Evolutionary conservation across 2,888 invertebrate species (phyloP), one percentile per base, ranked within the genome.

Genomic region (Xiphydria camelus): DNA sequence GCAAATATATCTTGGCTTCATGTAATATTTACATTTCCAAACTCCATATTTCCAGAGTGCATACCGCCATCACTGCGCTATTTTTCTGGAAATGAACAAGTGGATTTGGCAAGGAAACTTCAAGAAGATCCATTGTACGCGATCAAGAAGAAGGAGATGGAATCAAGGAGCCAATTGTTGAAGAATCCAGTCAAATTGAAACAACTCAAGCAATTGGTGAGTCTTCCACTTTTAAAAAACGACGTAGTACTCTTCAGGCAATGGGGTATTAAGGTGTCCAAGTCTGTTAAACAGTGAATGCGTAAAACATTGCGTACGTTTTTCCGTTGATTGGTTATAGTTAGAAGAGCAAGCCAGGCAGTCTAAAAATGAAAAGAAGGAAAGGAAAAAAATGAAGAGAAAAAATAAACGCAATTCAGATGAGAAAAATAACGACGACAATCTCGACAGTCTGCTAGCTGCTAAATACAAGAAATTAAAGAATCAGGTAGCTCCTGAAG

Each of bases 111-210:
- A 33, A 83, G 93, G 14, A 96, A 96, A 77, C 81, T 94, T 51
- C 84, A 94, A 69, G 96, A 97, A 75, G 97, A 97, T 79, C 97
- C 97, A 0, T 76, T 97, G 25, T 86, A 92, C 68, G 82, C 89
- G 2, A 95, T 97, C 4, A 91, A 89, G 63, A 90, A 93, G 67
- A 84, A 89, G 42, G 95, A 96, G 77, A 86, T 94, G 69, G 94
- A 96, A 66, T 88, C 90, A 0, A 80, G 90, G 26, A 85, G 87
- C 47, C 88, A 91, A 47, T 79, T 97, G 22, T 74, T 97, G 3
- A 90, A 93, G 62, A 97, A 97, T 80, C 96, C 96, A 1, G 83
- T 96, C 0, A 92, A 92, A 74, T 78, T 97, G 57, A 93, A 92
- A 56, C 87, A 89, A 65, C 78, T 97, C 1, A 86, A 93, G 60